Evolutionary conservation across 2,888 invertebrate species (phyloP).

Genomic region (Drosophila pegasa): DNA sequence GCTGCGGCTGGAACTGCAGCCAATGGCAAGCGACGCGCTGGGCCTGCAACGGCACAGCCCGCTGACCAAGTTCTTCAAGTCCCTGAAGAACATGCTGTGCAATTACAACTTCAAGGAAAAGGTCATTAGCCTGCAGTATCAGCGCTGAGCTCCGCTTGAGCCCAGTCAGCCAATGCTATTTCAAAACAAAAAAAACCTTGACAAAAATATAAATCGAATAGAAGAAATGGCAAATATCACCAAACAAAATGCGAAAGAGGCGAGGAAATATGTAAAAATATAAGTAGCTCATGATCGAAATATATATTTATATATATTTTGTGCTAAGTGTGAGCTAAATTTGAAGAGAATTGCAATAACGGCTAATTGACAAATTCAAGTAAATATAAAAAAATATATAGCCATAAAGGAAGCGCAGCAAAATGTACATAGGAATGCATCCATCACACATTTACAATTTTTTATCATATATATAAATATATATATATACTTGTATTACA

Average conservation of each 20-base stretch:
- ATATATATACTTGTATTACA: not conserved
- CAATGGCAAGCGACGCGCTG: conserved; percentile 33
- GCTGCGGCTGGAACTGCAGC: conserved; percentile 61
- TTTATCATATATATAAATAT: not conserved
- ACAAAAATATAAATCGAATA: not conserved
- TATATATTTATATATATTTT: not conserved
- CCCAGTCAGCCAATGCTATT: not conserved
- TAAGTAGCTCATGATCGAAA: not conserved
- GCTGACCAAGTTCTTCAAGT: conserved; percentile 77
- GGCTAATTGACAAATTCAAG: conserved; percentile 6
- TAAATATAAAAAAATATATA: not conserved
- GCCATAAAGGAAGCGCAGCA: not conserved
- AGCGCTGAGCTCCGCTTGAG: conserved; percentile 8
- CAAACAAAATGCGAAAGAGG: not conserved
- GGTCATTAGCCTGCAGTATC: conserved; percentile 25
- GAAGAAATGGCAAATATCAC: not conserved
- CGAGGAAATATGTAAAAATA: not conserved
- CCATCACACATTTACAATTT: no score
- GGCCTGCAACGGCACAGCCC: conserved; percentile 73
- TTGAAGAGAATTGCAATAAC: conserved; percentile 23
- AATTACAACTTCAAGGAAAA: conserved; percentile 76
- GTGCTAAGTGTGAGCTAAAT: not conserved
- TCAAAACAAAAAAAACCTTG: not conserved
- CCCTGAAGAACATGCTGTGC: conserved; percentile 72
- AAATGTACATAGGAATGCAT: conserved; percentile 8